These are phyloP conservation scores for Thunnus maccoyii DNA, from an alignment of 2,113 vertebrate genomes.

Conservation along the genomic window DNA sequence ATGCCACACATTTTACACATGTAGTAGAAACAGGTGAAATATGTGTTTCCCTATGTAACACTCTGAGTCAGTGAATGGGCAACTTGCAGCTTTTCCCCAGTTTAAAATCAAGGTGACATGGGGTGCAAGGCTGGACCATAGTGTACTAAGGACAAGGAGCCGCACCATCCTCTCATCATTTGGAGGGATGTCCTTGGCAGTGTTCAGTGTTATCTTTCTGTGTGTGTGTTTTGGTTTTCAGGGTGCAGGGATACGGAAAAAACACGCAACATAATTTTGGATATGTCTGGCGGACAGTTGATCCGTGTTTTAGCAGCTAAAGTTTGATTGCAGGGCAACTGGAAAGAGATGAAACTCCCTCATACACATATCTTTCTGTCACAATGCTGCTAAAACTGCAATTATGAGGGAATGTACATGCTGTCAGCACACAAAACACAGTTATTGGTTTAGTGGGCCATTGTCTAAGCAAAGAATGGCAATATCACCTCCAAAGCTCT, in stretches of 20 bases:
- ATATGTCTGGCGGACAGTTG: constrained; percentile 54
- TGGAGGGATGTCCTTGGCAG: constrained; percentile 19
- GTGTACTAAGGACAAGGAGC: constrained; percentile 28
- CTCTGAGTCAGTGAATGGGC: constrained; percentile 26
- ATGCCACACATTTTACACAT: constrained; percentile 32
- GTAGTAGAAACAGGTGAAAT: constrained; percentile 29
- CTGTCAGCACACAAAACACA: constrained; percentile 72
- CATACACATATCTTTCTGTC: constrained; percentile 65
- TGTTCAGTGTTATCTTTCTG: constrained; percentile 6
- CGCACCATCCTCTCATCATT: constrained; percentile 27
- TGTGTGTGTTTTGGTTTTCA: constrained; percentile 26
- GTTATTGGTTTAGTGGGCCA: constrained; percentile 74
- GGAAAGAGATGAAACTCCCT: constrained; percentile 67
- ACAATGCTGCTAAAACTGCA: constrained; percentile 66
- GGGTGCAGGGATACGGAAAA: constrained; percentile 44
- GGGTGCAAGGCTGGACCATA: constrained; percentile 8
- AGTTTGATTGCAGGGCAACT: constrained; percentile 49
- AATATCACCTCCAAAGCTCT: constrained; percentile 79
- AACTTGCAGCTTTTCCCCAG: constrained; percentile 40
- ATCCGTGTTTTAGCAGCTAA: constrained; percentile 67
- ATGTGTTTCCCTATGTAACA: constrained; percentile 15
- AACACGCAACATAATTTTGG: constrained; percentile 34
- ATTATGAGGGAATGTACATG: constrained; percentile 75
- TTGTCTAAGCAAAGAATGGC: constrained; percentile 77
- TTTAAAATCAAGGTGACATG: constrained; percentile 24